Evolutionary conservation across 2,888 invertebrate species (phyloP), one percentile per base, ranked within the genome.

Genomic region (Cantharis flavilabris): DNA sequence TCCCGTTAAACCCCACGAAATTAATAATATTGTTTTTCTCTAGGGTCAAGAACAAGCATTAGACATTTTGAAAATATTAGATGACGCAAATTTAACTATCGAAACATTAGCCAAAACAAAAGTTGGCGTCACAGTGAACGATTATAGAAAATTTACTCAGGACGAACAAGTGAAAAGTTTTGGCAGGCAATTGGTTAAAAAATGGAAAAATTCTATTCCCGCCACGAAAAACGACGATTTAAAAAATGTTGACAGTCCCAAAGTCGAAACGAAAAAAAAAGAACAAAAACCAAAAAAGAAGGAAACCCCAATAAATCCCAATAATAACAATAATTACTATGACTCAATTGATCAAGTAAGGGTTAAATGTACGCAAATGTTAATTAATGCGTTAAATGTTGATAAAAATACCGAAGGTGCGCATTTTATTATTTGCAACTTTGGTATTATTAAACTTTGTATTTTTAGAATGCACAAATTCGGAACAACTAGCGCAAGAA

Each of bases 81-180:
- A 97, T 89, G 96, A 94, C 73, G 91, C 98, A 84, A 96, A 96
- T 71, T 96, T 99, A 80, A 97, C 96, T 87, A 90, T 99, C 86
- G 98, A 98, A 84, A 96, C 99, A 70, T 90, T 99, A 74, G 97
- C 97, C 82, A 98, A 97, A 91, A 96, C 95, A 2, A 93, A 98
- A 82, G 98, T 99, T 87, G 99, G 99, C 18, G 98, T 99, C 97
- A 98, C 98, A 16, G 98, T 99, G 0, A 99, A 99, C 89, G 97
- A 97, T 80, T 91, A 99, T 81, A 92, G 99, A 72, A 98, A 98
- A 89, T 96, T 96, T 11, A 97, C 95, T 86, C 95, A 94, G 88
- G 98, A 99, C 86, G 97, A 98, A 79, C 98, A 98, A 88, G 97
- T 99, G 3, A 97, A 98, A 84, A 93, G 96, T 72, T 89, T 98